A percentile compares a stretch with the other conserved stretches of the same genome.
phyloP scores from a whole-genome alignment of 1,140 invertebrate species.

The Drosophila chauvacae region DNA sequence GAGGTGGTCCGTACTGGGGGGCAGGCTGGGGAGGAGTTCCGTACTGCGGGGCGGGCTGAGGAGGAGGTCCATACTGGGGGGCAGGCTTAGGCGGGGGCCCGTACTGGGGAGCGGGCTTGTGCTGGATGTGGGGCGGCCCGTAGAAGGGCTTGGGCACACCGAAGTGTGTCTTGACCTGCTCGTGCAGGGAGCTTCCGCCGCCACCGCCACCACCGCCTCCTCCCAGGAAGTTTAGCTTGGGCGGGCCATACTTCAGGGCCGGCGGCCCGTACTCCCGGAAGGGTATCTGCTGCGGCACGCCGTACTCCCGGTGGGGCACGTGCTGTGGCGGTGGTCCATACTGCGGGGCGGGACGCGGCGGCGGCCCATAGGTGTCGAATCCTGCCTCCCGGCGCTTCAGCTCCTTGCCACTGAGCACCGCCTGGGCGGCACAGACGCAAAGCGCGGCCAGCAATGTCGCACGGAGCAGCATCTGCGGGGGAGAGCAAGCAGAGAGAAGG shows the following conservation, averaged over 20 bases:
- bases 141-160: conserved; percentile 84
- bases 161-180: conserved; percentile 81
- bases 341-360: conserved; percentile 77
- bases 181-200: conserved; percentile 49
- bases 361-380: conserved; percentile 64
- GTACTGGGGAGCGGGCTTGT: conserved; percentile 69
- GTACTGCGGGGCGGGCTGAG: conserved; percentile 75
- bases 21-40: conserved; percentile 82
- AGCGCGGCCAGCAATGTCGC: conserved; percentile 40
- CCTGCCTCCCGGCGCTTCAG: conserved; percentile 60
- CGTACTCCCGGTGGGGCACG: conserved; percentile 83
- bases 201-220: conserved; percentile 73
- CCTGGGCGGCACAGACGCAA: conserved; percentile 52
- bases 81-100: conserved; percentile 74
- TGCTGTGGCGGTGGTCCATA: conserved; percentile 84
- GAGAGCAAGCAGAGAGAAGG: not conserved
- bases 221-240: conserved; percentile 76
- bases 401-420: conserved; percentile 66
- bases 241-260: conserved; percentile 74
- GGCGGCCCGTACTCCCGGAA: conserved; percentile 78
- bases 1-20: conserved; percentile 84
- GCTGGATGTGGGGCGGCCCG: conserved; percentile 84
- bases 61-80: conserved; percentile 84
- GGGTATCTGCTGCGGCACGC: conserved; percentile 78
- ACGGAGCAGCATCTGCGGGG: conserved; percentile 58